Percentiles rank a stretch among this genome's conserved stretches.
These are phyloP conservation scores for Okamejei kenojei DNA, from an alignment of 2,797 vertebrate species.

Conservation along the genomic window DNA sequence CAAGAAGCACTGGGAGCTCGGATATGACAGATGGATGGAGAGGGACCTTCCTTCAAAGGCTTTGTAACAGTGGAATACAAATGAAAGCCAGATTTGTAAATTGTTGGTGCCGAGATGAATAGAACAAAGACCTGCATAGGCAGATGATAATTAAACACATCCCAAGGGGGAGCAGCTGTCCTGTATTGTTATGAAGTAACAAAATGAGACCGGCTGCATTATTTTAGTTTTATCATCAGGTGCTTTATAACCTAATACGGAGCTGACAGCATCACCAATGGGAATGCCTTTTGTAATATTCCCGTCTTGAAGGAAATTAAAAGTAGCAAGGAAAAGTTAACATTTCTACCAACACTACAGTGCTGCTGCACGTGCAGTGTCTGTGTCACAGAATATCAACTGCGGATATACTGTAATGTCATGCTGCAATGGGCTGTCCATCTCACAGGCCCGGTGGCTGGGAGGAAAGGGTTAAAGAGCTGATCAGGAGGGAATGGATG, in stretches of 20 bases:
- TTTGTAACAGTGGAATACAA: conserved; percentile 31
- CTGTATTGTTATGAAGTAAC: conserved; percentile 13
- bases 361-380: too few relatives aligned
- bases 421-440: background rate
- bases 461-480: background rate
- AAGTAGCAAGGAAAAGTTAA: background rate
- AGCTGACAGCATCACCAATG: conserved; percentile 2
- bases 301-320: background rate
- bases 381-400: background rate
- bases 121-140: conserved; percentile 15
- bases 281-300: conserved; percentile 21
- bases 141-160: conserved; percentile 32
- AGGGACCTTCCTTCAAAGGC: background rate
- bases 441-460: background rate
- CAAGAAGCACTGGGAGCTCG: background rate
- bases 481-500: background rate
- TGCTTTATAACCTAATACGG: conserved; percentile 6
- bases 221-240: conserved; percentile 27
- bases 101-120: conserved; percentile 18
- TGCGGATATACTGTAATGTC: background rate
- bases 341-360: background rate
- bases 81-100: conserved; percentile 1
- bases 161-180: background rate
- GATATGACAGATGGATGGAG: background rate
- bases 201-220: conserved; percentile 7